Percentiles rank a stretch among this genome's conserved stretches.
phyloP scores from a whole-genome alignment of 2,888 invertebrate species.

The Onthophagus sagittarius region DNA sequence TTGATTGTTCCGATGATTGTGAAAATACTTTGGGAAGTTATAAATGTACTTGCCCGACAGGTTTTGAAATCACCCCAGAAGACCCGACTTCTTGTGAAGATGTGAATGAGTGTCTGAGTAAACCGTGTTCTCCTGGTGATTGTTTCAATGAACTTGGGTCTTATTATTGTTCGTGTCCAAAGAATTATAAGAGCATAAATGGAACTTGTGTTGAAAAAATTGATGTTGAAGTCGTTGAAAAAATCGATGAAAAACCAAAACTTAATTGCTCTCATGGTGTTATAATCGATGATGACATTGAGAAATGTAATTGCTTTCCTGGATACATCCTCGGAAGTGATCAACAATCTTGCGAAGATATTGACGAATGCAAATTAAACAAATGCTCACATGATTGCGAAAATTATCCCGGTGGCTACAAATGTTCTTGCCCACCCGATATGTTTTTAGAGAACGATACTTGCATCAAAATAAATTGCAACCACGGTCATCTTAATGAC shows the following conservation, averaged over 20 bases:
- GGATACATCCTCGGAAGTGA: constrained; percentile 47
- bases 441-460: constrained; percentile 30
- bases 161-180: constrained; percentile 52
- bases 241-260: constrained; percentile 36
- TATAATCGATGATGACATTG: constrained; percentile 36
- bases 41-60: constrained; percentile 48
- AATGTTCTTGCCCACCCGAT: constrained; percentile 48
- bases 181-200: constrained; percentile 31
- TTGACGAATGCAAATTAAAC: constrained; percentile 43
- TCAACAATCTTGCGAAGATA: constrained; percentile 43
- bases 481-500: constrained; percentile 39
- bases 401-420: constrained; percentile 59
- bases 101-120: constrained; percentile 44
- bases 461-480: constrained; percentile 45
- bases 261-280: constrained; percentile 26
- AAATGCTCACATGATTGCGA: constrained; percentile 56
- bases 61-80: constrained; percentile 43
- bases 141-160: constrained; percentile 62
- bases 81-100: constrained; percentile 43
- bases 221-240: constrained; percentile 42
- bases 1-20: constrained; percentile 53
- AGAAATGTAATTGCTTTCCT: constrained; percentile 42
- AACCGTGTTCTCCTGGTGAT: constrained; percentile 49
- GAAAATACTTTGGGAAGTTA: constrained; percentile 55
- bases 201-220: constrained; percentile 32